Percentiles rank a stretch among this genome's conserved stretches.
These are phyloP conservation scores for Ornithoptera priamus DNA, from an alignment of 2,888 invertebrate genomes.

Conservation along the genomic window DNA sequence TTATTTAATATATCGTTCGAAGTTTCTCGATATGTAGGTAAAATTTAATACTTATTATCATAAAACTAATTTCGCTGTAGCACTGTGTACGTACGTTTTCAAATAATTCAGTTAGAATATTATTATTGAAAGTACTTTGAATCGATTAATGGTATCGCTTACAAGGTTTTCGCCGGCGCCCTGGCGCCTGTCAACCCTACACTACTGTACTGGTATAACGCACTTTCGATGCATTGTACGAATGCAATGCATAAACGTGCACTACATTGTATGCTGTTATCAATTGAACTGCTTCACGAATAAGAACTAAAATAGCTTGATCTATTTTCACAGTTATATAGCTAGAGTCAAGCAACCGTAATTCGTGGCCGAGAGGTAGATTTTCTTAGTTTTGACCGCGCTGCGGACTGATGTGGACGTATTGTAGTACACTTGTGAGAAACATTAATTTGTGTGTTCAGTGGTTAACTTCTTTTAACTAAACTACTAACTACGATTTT, in stretches of 20 bases:
- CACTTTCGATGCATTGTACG: constrained; percentile 32
- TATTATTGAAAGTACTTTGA: neutral
- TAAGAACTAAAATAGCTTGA: constrained; percentile 40
- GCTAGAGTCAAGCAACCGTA: constrained; percentile 31
- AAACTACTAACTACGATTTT: constrained; percentile 9
- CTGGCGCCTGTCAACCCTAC: constrained; percentile 4
- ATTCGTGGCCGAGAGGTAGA: constrained; percentile 33
- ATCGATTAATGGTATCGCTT: neutral
- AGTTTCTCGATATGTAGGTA: neutral
- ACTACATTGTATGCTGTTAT: constrained; percentile 26
- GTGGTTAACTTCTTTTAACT: constrained; percentile 54
- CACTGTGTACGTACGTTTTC: too few species aligned
- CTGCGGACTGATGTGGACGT: constrained; percentile 66
- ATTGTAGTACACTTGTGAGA: constrained; percentile 42
- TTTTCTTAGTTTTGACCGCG: constrained; percentile 59
- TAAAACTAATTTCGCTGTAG: too few species aligned
- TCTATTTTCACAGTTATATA: constrained; percentile 36
- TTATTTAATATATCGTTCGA: neutral
- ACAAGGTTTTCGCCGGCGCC: neutral
- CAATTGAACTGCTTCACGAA: constrained; percentile 32
- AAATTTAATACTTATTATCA: neutral
- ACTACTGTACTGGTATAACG: constrained; percentile 24
- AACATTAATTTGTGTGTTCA: constrained; percentile 47
- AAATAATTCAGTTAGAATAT: too few species aligned
- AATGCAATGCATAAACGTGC: constrained; percentile 26